phyloP scores from a whole-genome alignment of 2,797 vertebrate genomes.

The Apodemus agrarius region DNA sequence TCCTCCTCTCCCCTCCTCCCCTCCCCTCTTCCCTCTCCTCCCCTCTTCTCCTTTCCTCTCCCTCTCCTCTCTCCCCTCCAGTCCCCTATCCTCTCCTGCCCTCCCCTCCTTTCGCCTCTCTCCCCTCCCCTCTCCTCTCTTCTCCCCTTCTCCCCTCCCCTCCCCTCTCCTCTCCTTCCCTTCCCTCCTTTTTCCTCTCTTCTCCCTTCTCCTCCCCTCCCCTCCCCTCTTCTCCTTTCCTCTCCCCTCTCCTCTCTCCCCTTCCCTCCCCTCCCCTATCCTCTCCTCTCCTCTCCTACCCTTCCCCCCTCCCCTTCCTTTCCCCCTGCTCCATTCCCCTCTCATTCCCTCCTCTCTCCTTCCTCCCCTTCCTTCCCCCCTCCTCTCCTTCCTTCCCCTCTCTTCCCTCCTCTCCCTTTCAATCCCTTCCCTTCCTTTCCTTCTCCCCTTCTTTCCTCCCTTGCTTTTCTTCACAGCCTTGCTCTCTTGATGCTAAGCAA shows the following conservation, averaged over 20 bases:
- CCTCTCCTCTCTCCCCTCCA: neutral
- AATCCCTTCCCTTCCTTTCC: too few relatives aligned
- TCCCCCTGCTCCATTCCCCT: neutral
- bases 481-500: constrained; percentile 60
- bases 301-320: too few relatives aligned
- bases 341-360: too few relatives aligned
- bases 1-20: fast-evolving
- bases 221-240: neutral
- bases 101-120: neutral
- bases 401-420: too few relatives aligned
- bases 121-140: fast-evolving
- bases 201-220: neutral
- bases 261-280: neutral
- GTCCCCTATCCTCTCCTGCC: neutral
- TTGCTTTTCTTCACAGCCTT: neutral
- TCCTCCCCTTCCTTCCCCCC: fast-evolving
- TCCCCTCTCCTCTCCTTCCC: neutral
- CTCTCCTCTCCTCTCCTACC: neutral
- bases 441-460: neutral
- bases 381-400: fast-evolving
- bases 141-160: fast-evolving
- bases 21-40: neutral
- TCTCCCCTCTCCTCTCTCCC: neutral
- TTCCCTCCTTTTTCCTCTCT: neutral
- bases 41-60: fast-evolving